phyloP scores from a whole-genome alignment of 2,888 invertebrate species.

The Lypha dubia region DNA sequence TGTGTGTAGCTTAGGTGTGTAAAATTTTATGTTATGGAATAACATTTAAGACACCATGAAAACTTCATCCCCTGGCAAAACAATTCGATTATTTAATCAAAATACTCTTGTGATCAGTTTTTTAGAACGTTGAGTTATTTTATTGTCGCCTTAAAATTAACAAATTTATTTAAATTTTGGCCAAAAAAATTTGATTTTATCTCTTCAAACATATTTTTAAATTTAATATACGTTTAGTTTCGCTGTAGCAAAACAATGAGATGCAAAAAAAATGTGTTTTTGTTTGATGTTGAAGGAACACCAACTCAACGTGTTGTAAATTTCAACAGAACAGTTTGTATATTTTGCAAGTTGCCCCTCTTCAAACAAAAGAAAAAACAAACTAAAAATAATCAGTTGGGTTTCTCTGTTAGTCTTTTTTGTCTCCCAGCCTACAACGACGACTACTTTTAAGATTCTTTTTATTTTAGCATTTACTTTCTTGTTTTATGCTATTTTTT shows the following conservation, averaged over 20 bases:
- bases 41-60: too few relatives aligned
- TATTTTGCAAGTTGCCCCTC: slow-evolving; percentile 53
- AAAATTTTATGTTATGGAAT: too few relatives aligned
- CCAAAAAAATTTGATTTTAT: too few relatives aligned
- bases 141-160: too few relatives aligned
- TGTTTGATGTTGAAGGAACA: slow-evolving; percentile 59
- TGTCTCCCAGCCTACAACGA: slow-evolving; percentile 43
- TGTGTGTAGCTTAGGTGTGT: too few relatives aligned
- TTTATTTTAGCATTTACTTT: slow-evolving; percentile 18
- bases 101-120: too few relatives aligned
- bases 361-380: too few relatives aligned
- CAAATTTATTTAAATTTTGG: too few relatives aligned
- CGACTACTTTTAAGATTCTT: slow-evolving; percentile 24
- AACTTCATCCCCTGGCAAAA: too few relatives aligned
- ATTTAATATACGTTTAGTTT: neutral
- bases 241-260: slow-evolving; percentile 2
- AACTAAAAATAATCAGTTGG: slow-evolving; percentile 45
- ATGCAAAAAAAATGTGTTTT: slow-evolving; percentile 24
- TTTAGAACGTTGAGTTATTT: too few relatives aligned
- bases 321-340: slow-evolving; percentile 65
- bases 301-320: slow-evolving; percentile 67
- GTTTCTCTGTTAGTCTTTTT: slow-evolving; percentile 56
- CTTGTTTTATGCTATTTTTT: neutral
- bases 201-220: too few relatives aligned
- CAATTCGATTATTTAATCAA: too few relatives aligned